phyloP scores from a whole-genome alignment of 2,888 invertebrate genomes.

The Ecliptopera silaceata region DNA sequence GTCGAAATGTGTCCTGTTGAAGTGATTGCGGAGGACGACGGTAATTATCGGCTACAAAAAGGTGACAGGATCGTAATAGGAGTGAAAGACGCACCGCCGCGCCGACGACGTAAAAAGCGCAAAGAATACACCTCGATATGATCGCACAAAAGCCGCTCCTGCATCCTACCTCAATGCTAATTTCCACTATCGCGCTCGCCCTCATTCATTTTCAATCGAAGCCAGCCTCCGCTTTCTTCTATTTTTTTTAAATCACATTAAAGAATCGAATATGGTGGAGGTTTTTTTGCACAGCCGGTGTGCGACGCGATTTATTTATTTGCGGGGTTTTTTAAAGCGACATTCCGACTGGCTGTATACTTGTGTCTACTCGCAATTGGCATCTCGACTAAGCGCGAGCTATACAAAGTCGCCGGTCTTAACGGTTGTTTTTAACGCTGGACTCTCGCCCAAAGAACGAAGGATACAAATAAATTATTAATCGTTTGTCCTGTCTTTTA shows the following conservation, averaged over 20 bases:
- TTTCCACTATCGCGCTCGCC: conserved; percentile 83
- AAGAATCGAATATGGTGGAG: conserved; percentile 82
- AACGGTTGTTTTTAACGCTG: conserved; percentile 83
- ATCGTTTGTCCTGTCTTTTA: conserved; percentile 84
- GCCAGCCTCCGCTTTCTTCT: conserved; percentile 75
- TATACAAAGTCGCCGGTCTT: conserved; percentile 81
- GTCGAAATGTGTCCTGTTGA: conserved; percentile 42
- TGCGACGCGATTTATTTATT: conserved; percentile 83
- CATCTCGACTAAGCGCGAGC: conserved; percentile 81
- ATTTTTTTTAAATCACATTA: conserved; percentile 82
- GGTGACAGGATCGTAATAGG: conserved; percentile 76
- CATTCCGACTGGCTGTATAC: conserved; percentile 82
- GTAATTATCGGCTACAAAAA: conserved; percentile 78
- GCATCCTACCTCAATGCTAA: conserved; percentile 83
- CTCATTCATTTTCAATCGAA: conserved; percentile 83
- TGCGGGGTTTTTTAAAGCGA: conserved; percentile 81
- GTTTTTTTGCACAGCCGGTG: conserved; percentile 75
- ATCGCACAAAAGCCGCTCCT: conserved; percentile 83
- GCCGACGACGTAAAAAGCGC: conserved; percentile 77
- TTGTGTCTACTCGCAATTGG: conserved; percentile 83
- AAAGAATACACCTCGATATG: conserved; percentile 83
- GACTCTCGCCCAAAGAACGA: conserved; percentile 74
- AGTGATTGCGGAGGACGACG: conserved; percentile 54
- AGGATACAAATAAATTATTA: conserved; percentile 83
- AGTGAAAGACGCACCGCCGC: conserved; percentile 64